Percentiles rank a stretch among this genome's conserved stretches.
phyloP scores from a whole-genome alignment of 2,888 invertebrate genomes.

The Caenorhabditis sinica region DNA sequence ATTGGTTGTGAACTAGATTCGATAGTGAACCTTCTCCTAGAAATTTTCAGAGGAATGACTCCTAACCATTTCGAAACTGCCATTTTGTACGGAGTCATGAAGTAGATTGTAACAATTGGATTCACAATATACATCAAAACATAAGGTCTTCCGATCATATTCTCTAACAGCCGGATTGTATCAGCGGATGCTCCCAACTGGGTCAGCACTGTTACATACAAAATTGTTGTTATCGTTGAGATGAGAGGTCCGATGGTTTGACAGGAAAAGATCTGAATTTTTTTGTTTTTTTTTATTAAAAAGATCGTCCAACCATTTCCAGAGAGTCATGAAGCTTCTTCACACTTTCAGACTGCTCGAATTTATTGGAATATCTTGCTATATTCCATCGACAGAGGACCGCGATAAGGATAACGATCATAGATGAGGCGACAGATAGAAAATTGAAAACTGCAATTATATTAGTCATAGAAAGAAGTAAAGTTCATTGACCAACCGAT shows the following conservation, averaged over 20 bases:
- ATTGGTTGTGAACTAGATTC: neutral
- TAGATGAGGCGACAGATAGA: neutral
- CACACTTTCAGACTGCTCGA: neutral
- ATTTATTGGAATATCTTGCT: neutral
- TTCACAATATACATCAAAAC: slow-evolving; percentile 18
- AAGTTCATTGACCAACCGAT: slow-evolving; percentile 1
- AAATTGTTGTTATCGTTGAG: neutral
- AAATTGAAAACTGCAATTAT: slow-evolving; percentile 25
- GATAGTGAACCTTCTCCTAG: neutral
- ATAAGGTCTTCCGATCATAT: slow-evolving; percentile 16
- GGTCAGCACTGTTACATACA: neutral
- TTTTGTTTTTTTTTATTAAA: too few species aligned
- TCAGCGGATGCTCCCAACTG: neutral
- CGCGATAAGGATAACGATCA: slow-evolving; percentile 8
- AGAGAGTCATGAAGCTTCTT: slow-evolving; percentile 18
- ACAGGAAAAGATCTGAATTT: slow-evolving; percentile 5
- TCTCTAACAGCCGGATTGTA: neutral
- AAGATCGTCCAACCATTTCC: neutral
- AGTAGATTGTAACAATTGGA: slow-evolving; percentile 24
- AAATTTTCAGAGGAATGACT: neutral
- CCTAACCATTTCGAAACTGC: slow-evolving; percentile 4
- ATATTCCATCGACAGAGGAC: slow-evolving; percentile 6
- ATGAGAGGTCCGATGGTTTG: slow-evolving; percentile 31
- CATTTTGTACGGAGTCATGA: slow-evolving; percentile 15
- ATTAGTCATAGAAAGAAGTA: neutral